Evolutionary conservation across 2,797 vertebrate species (phyloP).

Genomic region (Potorous gilbertii): DNA sequence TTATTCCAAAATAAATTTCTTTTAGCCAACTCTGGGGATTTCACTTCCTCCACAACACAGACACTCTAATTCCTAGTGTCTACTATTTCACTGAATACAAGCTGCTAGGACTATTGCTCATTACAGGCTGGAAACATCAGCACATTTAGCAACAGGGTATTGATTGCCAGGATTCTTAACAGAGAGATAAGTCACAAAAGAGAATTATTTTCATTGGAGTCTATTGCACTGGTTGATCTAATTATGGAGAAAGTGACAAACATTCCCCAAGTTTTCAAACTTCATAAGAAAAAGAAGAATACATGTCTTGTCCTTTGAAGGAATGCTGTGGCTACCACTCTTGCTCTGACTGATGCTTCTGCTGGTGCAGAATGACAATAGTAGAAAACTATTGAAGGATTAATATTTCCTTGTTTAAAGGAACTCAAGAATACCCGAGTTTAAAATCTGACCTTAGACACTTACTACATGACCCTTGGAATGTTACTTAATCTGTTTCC

Average conservation of each 20-base stretch:
- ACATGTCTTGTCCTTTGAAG: not conserved
- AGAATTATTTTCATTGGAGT: not conserved
- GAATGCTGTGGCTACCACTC: not conserved
- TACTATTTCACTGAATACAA: conserved; percentile 30
- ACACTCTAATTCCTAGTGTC: not conserved
- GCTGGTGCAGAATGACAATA: not conserved
- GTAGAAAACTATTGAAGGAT: not conserved
- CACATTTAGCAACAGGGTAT: not conserved
- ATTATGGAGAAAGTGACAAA: not conserved
- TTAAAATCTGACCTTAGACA: not conserved
- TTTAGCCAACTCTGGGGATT: not conserved
- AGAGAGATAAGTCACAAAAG: not conserved
- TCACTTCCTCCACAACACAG: not conserved
- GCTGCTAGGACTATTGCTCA: no score
- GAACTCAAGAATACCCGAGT: not conserved
- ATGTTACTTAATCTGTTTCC: not conserved
- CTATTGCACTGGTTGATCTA: not conserved
- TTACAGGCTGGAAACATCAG: not conserved
- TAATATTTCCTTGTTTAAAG: not conserved
- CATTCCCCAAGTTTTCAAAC: not conserved
- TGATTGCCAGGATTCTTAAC: not conserved
- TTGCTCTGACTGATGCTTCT: not conserved
- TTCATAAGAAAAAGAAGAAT: conserved; percentile 24
- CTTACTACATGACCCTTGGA: not conserved
- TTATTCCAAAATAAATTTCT: not conserved